Evolutionary conservation across 2,888 invertebrate genomes (phyloP).

Genomic region (Galerucella pusilla): DNA sequence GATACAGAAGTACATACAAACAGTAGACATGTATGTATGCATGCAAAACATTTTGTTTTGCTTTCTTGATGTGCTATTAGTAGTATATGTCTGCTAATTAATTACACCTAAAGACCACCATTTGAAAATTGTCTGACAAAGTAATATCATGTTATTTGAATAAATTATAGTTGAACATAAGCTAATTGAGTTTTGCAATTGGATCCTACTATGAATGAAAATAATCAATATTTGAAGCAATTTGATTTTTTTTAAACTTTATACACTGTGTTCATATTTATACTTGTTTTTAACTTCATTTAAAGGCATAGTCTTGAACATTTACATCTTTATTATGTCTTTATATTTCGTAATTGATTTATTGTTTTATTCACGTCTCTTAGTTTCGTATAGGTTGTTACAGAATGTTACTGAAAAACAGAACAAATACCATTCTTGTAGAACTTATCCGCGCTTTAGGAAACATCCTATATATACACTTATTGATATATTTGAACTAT

Average conservation of each 20-base stretch:
- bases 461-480: neutral
- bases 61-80: too few relatives aligned
- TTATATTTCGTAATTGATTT: neutral
- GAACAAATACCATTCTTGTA: neutral
- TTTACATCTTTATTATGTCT: neutral
- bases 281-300: too few relatives aligned
- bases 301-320: too few relatives aligned
- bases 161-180: too few relatives aligned
- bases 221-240: neutral
- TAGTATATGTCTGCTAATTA: too few relatives aligned
- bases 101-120: too few relatives aligned
- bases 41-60: too few relatives aligned
- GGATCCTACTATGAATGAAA: conserved; percentile 1
- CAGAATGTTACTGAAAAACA: neutral
- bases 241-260: neutral
- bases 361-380: neutral
- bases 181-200: neutral
- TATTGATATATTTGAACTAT: neutral
- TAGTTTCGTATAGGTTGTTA: neutral
- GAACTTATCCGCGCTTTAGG: neutral
- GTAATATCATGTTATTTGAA: too few relatives aligned
- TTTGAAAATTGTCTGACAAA: too few relatives aligned
- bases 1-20: neutral
- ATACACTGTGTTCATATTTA: neutral
- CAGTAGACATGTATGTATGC: too few relatives aligned